Percentiles rank a stretch among this genome's conserved stretches.
phyloP scores from a whole-genome alignment of 2,797 vertebrate genomes.

The Vultur gryphus region DNA sequence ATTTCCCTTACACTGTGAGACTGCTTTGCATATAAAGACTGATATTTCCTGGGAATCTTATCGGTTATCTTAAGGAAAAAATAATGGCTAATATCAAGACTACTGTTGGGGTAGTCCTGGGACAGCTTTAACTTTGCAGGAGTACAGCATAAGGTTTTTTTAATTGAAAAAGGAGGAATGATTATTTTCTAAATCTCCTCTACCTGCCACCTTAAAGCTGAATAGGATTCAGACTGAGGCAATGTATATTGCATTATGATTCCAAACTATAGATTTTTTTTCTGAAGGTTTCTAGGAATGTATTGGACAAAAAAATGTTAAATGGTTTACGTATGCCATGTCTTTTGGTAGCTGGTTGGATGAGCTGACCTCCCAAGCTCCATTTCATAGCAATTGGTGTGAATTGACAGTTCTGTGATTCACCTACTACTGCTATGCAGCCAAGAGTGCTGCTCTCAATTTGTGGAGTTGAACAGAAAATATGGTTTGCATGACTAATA shows the following conservation, averaged over 20 bases:
- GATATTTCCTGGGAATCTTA: neutral
- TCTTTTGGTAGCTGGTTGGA: neutral
- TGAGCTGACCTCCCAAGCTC: neutral
- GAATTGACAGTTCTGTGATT: neutral
- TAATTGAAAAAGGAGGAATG: neutral
- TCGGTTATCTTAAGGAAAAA: neutral
- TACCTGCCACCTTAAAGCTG: neutral
- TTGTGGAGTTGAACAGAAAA: neutral
- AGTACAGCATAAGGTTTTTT: neutral
- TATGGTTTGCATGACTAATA: neutral
- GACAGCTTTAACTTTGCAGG: neutral
- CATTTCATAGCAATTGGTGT: neutral
- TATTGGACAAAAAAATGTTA: neutral
- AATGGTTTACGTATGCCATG: neutral
- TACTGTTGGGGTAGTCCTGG: neutral
- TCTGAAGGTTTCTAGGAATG: neutral
- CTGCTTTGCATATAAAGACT: neutral
- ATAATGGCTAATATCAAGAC: neutral
- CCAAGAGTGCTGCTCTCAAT: neutral
- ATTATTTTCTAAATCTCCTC: neutral
- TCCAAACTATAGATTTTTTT: neutral
- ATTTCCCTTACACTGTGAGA: neutral
- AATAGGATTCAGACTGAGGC: neutral
- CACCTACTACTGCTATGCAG: neutral
- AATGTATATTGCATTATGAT: neutral